Percentiles rank a stretch among this genome's conserved stretches.
These are phyloP conservation scores for Leucopsar rothschildi DNA, from an alignment of 2,113 vertebrate species.

Conservation along the genomic window DNA sequence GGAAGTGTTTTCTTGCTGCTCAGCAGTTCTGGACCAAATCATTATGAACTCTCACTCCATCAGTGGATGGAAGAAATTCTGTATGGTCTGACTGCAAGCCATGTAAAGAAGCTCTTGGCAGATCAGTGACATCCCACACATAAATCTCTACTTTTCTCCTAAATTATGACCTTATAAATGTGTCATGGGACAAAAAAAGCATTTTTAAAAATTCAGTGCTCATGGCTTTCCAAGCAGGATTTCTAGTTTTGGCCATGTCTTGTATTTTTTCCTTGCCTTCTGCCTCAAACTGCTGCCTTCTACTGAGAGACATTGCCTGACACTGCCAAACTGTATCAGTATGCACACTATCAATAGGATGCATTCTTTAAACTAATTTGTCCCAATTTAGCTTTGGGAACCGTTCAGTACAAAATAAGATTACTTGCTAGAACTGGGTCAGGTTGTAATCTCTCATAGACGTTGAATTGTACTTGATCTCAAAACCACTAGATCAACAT, in stretches of 20 bases:
- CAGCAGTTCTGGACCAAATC: neutral
- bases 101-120: neutral
- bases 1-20: neutral
- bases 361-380: neutral
- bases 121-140: neutral
- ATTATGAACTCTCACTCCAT: neutral
- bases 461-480: neutral
- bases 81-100: neutral
- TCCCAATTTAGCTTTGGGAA: neutral
- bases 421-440: slow-evolving; percentile 1
- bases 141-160: neutral
- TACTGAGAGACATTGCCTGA: neutral
- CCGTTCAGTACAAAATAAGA: neutral
- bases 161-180: neutral
- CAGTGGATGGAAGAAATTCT: neutral
- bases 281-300: neutral
- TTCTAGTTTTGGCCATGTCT: neutral
- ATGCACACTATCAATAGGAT: neutral
- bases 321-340: neutral
- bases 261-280: neutral
- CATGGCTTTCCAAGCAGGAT: neutral
- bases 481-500: neutral
- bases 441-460: neutral
- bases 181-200: neutral
- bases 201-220: neutral